Evolutionary conservation across 2,888 invertebrate genomes (phyloP).

Genomic region (Conistra vaccinii): DNA sequence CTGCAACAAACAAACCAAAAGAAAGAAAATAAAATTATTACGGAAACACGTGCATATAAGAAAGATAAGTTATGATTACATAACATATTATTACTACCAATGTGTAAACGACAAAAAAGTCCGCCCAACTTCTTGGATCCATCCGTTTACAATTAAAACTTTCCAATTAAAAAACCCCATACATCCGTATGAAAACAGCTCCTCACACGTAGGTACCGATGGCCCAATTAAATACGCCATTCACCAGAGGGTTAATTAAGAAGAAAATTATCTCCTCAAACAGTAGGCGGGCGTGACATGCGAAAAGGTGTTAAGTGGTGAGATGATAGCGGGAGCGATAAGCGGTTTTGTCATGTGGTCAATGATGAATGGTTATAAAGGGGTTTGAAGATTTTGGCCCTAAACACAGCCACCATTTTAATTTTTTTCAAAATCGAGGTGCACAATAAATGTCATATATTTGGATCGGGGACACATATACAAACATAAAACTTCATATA

Average conservation of each 20-base stretch:
- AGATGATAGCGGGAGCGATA: slow-evolving; percentile 31
- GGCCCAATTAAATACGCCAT: slow-evolving; percentile 86
- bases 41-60: neutral
- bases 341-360: neutral
- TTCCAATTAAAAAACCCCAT: slow-evolving; percentile 69
- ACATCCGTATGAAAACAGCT: slow-evolving; percentile 58
- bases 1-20: neutral
- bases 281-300: slow-evolving; percentile 77
- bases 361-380: neutral
- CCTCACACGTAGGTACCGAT: slow-evolving; percentile 80
- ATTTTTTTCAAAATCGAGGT: too few relatives aligned
- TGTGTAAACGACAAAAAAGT: slow-evolving; percentile 1
- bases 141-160: slow-evolving; percentile 38
- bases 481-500: too few relatives aligned
- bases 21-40: neutral
- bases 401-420: too few relatives aligned
- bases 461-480: too few relatives aligned
- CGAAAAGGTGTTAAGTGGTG: slow-evolving; percentile 52
- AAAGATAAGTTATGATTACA: neutral
- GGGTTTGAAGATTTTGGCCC: too few relatives aligned
- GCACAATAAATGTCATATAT: too few relatives aligned
- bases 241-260: slow-evolving; percentile 87
- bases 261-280: slow-evolving; percentile 89
- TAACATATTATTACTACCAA: neutral
- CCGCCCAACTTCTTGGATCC: slow-evolving; percentile 26